Evolutionary conservation across 2,888 invertebrate genomes (phyloP), one percentile per base, ranked within the genome.

Genomic region (Callimorpha dominula): DNA sequence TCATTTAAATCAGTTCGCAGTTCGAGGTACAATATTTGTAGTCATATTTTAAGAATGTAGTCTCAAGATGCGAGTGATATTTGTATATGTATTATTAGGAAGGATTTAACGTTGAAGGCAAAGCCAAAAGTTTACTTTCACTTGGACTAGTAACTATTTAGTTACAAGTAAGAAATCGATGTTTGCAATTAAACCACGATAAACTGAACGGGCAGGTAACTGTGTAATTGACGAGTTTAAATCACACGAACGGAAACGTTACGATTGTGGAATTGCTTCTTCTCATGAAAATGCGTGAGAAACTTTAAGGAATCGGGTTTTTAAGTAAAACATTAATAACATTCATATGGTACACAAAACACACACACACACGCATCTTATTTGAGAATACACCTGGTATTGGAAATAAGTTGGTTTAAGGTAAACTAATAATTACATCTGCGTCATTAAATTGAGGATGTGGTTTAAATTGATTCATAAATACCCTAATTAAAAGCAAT

Each of bases 161-260:
- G 87, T 87, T 86, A 85, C 71, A 76, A 78, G 81, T 84, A 81
- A 86, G 88, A 88, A 88, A 87, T 85, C 84, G 80, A 88, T 85
- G 82, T 81, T 83, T 69, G 81, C 82, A 88, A 89, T 88, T 88
- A 88, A 88, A 80, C 76, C 79, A 80, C 79, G 78, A 78, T 79
- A 77, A 78, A 80, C 79, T 78, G 76, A 85, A 80, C 80, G 81
- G 73, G 78, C 82, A 83, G 84, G 17, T 57, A 50, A 15, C 86
- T 87, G 79, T 85, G 75, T 83, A 81, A 87, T 84, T 81, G 83
- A 79, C 77, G 78, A 79, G 78, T 79, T 82, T 74, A 82, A 83
- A 88, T 86, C 78, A 81, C 86, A 85, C n/a, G n/a, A n/a, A n/a
- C n/a, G 87, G 87, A 89, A 88, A 88, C 77, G 73, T 82, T 78